Base-by-base conservation (phyloP, 1,140 invertebrate genomes). In the Parapsyche elsis region DNA sequence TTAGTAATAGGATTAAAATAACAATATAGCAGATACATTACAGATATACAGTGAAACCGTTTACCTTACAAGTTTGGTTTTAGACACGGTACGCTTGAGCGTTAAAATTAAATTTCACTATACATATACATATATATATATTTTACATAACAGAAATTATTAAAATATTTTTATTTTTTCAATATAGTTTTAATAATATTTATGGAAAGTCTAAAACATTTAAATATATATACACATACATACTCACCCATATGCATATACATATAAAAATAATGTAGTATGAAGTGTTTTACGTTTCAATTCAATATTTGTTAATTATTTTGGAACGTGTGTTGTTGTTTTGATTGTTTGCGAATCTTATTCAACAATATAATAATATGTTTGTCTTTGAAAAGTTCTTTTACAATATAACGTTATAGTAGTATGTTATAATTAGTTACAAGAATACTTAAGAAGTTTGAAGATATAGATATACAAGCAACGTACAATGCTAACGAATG, bases 401-500 rank as follows among this genome's bases (percentile, higher is more conserved):
- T n/a, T n/a, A n/a, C n/a, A n/a, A n/a, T n/a, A n/a, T n/a, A n/a
- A n/a, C n/a, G n/a, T n/a, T 38, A 38, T 38, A 38, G 30, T 38
- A 38, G 30, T 38, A 38, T 38, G 30, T 38, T 38, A 38, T 38
- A 38, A 38, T 53, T 14, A 53, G 21, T 67, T 67, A 67, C 23
- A 30, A 67, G 64, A 67, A 9, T 24, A 26, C 23, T 67, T 67
- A 24, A 30, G 24, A 67, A 67, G 21, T 46, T 38, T 38, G 38
- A 73, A 73, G 71, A 23, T 73, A 73, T 16, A 73, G 2, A 46
- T 46, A 46, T 45, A 46, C 23, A 49, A 73, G 71, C 71, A 21
- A 73, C 45, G 21, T 49, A 73, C 71, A 73, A 46, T 73, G 71
- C 71, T 73, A 73, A 46, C 44, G 26, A 23, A 73, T 73, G 45